Evolutionary conservation across 2,797 vertebrate genomes (phyloP), one percentile per base, ranked within the genome.

Genomic region (Gadopsis marmoratus): DNA sequence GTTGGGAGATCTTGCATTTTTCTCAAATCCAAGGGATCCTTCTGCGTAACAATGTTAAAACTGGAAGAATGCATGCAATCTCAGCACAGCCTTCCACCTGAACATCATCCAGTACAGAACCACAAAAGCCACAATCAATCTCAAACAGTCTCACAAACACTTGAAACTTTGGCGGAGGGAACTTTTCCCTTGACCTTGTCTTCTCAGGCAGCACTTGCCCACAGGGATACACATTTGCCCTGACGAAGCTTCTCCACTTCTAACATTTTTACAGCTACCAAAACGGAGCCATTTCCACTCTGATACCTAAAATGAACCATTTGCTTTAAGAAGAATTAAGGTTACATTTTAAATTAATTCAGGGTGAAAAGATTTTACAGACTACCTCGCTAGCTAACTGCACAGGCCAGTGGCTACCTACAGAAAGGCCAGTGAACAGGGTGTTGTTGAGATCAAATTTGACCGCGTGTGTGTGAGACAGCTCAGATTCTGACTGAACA

Each of bases 51-150:
- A 53, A 43, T 19, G 9, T n/a, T 45, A 2, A 45, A 64, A 63
- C 2, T 29, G 26, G 31, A 54, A 70, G 35, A 72, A 62, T 29
- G 31, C 31, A 13, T 0, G 51, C 29, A 26, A 16, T 74, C 26
- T 67, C 19, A 67, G 58, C 41, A 3, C 29, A 29, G 47, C 29
- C 60, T 71, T 54, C 26, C 63, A 62, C 60, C 55, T 48, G n/a
- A 67, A 71, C 64, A 61, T 11, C 37, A 68, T 65, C 39, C 0
- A 70, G 50, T 29, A 11, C 47, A 68, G n/a, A 48, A 66, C 16
- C 19, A 43, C 71, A 73, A 53, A 74, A 70, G 47, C 50, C 33
- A 55, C 37, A 81, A 47, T 66, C 29, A 39, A 41, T 48, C 56
- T 66, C 16, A 69, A 69, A 54, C 35, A 51, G 26, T 50, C 43